These are phyloP conservation scores for Beroe forskalii DNA, from an alignment of 37 sponge, comb jelly and placozoan species.

Conservation along the genomic window DNA sequence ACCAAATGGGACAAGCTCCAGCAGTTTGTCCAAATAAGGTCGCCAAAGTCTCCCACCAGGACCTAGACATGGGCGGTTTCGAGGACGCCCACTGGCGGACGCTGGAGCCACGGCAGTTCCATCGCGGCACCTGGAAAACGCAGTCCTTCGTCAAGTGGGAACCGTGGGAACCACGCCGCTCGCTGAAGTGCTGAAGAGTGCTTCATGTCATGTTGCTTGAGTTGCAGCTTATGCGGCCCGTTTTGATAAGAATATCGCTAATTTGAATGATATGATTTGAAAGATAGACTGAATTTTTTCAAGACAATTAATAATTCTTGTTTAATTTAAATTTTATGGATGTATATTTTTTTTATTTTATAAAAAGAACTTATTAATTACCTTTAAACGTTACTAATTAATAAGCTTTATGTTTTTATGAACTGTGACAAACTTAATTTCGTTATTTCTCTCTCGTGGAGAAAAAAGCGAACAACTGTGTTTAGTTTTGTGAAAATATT, in stretches of 20 bases:
- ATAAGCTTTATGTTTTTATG: constrained; percentile 29
- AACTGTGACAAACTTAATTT: background rate
- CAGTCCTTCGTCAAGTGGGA: constrained; percentile 35
- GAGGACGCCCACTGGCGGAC: constrained; percentile 16
- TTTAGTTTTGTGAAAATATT: no score
- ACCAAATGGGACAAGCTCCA: constrained; percentile 13
- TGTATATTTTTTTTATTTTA: constrained; percentile 31
- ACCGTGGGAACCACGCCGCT: no score
- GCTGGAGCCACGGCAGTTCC: constrained; percentile 10
- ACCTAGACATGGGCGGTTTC: constrained; percentile 39
- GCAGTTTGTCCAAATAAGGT: constrained; percentile 21
- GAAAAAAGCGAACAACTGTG: no score
- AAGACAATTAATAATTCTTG: no score
- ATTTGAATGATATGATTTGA: no score
- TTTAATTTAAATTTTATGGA: no score
- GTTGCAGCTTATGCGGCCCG: no score
- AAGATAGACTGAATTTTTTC: no score
- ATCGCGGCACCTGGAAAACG: background rate
- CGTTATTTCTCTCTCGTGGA: no score
- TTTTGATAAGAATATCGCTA: background rate
- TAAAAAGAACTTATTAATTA: background rate
- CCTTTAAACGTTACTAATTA: no score
- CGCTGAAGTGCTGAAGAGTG: no score
- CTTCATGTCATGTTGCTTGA: no score
- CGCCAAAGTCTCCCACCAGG: constrained; percentile 12